Conservation (phyloP, 1,140 invertebrate genomes). For the Brachionus asplanchnoidis region DNA sequence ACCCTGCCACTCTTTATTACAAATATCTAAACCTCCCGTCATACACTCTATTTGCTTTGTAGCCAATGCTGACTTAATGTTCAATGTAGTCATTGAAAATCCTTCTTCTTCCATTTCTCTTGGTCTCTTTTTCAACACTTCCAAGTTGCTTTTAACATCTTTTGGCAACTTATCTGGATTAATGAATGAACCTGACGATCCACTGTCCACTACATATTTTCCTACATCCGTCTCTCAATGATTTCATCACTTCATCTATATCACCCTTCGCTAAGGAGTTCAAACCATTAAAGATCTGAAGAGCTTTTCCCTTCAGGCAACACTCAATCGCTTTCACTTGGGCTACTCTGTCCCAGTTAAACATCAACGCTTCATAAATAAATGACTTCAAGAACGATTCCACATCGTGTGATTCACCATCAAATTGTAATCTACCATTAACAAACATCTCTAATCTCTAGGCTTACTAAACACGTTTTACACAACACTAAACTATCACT, state of each 20-base stretch:
- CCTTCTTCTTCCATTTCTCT: not conserved
- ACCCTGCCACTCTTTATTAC: not conserved
- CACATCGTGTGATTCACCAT: not conserved
- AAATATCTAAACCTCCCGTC: not conserved
- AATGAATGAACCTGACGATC: constrained; percentile 11
- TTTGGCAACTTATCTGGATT: not conserved
- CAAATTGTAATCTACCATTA: not conserved
- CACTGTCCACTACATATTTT: not conserved
- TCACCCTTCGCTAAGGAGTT: not conserved
- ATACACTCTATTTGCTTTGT: not conserved
- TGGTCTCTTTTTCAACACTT: not conserved
- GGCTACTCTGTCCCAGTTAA: not conserved
- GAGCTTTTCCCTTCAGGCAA: not conserved
- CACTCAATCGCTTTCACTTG: constrained; percentile 19
- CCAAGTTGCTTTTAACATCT: not conserved
- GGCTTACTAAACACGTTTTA: not conserved
- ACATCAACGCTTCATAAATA: not conserved
- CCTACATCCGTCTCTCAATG: not conserved
- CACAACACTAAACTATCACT: not conserved
- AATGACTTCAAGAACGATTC: not conserved
- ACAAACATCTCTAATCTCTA: not conserved
- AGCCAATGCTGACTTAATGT: not conserved
- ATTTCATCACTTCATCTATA: not conserved
- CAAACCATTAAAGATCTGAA: not conserved
- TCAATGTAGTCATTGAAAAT: not conserved